Evolutionary conservation across 2,888 invertebrate species (phyloP).

Genomic region (Metopia argyrocephala): DNA sequence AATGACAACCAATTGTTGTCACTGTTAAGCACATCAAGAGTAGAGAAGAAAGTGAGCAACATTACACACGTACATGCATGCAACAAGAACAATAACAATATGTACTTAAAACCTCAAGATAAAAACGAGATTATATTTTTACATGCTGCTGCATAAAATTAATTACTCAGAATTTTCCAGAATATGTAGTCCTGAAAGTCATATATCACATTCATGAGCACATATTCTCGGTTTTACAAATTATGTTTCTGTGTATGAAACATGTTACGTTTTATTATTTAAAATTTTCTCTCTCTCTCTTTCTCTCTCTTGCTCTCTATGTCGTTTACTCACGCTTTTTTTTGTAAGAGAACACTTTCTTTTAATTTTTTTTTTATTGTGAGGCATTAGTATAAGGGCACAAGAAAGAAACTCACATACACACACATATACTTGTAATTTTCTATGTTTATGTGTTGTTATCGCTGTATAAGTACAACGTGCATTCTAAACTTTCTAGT

Average conservation of each 20-base stretch:
- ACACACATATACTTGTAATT: background rate
- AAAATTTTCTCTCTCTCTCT: slow-evolving; percentile 4
- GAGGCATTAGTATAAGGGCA: background rate
- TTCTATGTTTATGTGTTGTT: background rate
- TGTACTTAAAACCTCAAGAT: slow-evolving; percentile 15
- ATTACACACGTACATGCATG: background rate
- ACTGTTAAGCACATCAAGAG: slow-evolving; percentile 33
- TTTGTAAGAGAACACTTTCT: no score
- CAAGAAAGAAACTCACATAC: slow-evolving; percentile 15
- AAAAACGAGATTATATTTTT: slow-evolving; percentile 26
- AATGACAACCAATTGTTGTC: slow-evolving; percentile 54
- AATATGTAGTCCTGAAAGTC: slow-evolving; percentile 48
- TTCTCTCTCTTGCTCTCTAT: no score
- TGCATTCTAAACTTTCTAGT: slow-evolving; percentile 38
- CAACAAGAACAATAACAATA: slow-evolving; percentile 3
- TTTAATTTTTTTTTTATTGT: slow-evolving; percentile 4
- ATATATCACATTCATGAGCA: background rate
- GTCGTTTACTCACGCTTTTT: no score
- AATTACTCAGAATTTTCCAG: slow-evolving; percentile 59
- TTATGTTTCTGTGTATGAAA: background rate
- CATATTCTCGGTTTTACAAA: background rate
- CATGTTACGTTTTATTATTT: slow-evolving; percentile 21
- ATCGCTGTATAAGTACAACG: background rate
- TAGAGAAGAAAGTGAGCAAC: slow-evolving; percentile 54
- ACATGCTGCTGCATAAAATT: slow-evolving; percentile 63